Conservation (phyloP, 1,140 invertebrate genomes). For the Lepidostoma basale region DNA sequence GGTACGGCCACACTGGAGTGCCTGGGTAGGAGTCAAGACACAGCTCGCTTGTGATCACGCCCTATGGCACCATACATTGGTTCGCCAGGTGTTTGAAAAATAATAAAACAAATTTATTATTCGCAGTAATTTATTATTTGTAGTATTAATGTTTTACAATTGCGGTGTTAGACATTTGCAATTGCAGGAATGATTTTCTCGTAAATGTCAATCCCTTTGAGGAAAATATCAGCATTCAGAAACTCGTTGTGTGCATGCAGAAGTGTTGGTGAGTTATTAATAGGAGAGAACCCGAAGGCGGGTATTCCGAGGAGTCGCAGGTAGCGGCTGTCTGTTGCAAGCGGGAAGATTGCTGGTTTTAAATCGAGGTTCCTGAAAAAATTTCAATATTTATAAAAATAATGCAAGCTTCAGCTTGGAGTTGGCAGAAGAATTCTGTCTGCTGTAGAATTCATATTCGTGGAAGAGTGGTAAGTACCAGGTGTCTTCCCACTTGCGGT, state of each 20-base stretch:
- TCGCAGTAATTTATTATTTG: background rate
- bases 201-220: conserved; percentile 78
- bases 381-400: conserved; percentile 33
- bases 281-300: conserved; percentile 83
- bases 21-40: too few relatives aligned
- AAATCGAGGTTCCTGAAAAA: conserved; percentile 63
- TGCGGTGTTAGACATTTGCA: conserved; percentile 57
- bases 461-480: too few relatives aligned
- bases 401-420: background rate
- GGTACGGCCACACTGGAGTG: too few relatives aligned
- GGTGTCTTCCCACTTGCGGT: too few relatives aligned
- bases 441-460: too few relatives aligned
- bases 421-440: too few relatives aligned
- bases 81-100: too few relatives aligned
- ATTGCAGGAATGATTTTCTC: conserved; percentile 58
- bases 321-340: conserved; percentile 57
- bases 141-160: too few relatives aligned
- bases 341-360: conserved; percentile 68
- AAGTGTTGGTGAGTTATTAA: conserved; percentile 78
- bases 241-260: conserved; percentile 82
- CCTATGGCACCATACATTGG: too few relatives aligned
- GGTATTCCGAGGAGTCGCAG: conserved; percentile 67
- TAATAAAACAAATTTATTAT: too few relatives aligned
- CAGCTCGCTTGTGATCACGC: too few relatives aligned
- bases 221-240: conserved; percentile 71